Conservation (phyloP, 1,140 invertebrate genomes). For the Drosophila takahashii region DNA sequence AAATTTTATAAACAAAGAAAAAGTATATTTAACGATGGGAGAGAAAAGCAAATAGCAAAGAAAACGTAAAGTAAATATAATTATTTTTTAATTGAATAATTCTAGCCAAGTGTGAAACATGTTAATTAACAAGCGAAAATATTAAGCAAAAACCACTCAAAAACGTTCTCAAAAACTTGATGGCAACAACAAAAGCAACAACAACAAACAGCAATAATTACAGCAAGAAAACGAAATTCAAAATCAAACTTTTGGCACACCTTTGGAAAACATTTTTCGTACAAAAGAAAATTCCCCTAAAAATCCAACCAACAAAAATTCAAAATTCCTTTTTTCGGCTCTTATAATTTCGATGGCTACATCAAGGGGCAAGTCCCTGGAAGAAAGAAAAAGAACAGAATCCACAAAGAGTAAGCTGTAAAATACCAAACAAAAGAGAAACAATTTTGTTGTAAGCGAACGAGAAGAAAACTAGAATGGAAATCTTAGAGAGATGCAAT, state of each 20-base stretch:
- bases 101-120: conserved; percentile 56
- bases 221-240: conserved; percentile 51
- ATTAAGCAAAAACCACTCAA: conserved; percentile 77
- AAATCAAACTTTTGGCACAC: conserved; percentile 83
- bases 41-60: conserved; percentile 56
- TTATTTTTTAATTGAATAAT: conserved; percentile 63
- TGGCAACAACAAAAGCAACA: conserved; percentile 54
- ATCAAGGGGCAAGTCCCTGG: conserved; percentile 24
- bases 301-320: conserved; percentile 50
- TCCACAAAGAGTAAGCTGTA: conserved; percentile 42
- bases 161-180: conserved; percentile 83
- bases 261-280: conserved; percentile 84
- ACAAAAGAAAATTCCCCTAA: conserved; percentile 31
- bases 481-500: conserved; percentile 46
- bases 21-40: conserved; percentile 64
- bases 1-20: conserved; percentile 81
- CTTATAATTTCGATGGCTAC: conserved; percentile 56
- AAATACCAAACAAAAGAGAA: conserved; percentile 43
- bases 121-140: conserved; percentile 41
- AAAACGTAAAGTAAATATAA: conserved; percentile 61
- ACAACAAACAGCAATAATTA: conserved; percentile 42
- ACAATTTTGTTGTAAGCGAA: conserved; percentile 64
- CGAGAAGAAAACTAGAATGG: conserved; percentile 24
- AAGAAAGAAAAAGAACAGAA: conserved; percentile 17
- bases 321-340: conserved; percentile 82